Base-by-base conservation (phyloP, 2,113 vertebrate species). In the Barbus barbus region DNA sequence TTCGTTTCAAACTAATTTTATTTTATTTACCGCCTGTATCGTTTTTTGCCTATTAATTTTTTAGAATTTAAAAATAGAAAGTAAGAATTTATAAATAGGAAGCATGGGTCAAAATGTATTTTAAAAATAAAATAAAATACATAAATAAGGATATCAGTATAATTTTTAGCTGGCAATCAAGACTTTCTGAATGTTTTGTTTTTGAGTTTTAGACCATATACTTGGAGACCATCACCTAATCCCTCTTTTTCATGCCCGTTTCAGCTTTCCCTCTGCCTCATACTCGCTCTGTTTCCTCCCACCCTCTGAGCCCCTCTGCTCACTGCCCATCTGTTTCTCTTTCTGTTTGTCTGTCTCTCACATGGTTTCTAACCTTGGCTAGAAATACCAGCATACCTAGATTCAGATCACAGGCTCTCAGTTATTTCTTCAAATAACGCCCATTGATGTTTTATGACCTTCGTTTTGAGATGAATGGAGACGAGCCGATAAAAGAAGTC, bases 371-470 rank as follows among this genome's bases (percentile, higher is more conserved):
- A 44, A 79, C 56, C 24, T 63, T 41, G n/a, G 58, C n/a, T 79
- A 26, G 58, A 79, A 63, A 79, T 79, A 63, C 77, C 77, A 63
- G 24, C 77, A 79, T 61, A 46, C 53, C 56, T 26, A 79, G 58
- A 63, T 46, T 79, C n/a, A 58, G 20, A 63, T 63, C 56, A 79
- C 24, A 79, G 58, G 26, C 16, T 67, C 44, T 67, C 41, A 18
- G 61, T 67, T 44, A 46, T 69, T 81, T 65, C 41, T 65, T 16
- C 38, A 22, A 65, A 80, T 80, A 31, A 1, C 78, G 1, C 28
- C 41, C 78, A 81, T 81, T 69, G 78, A 81, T 67, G 78, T 69
- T 69, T 81, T 69, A 41, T 51, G 78, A 69, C 60, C 78, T 53
- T 81, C 28, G 26, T 79, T 63, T 79, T 24, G 14, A 73, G 46